Percentiles rank a stretch among this genome's conserved stretches.
phyloP scores from a whole-genome alignment of 2,888 invertebrate species.

The Callosobruchus maculatus region DNA sequence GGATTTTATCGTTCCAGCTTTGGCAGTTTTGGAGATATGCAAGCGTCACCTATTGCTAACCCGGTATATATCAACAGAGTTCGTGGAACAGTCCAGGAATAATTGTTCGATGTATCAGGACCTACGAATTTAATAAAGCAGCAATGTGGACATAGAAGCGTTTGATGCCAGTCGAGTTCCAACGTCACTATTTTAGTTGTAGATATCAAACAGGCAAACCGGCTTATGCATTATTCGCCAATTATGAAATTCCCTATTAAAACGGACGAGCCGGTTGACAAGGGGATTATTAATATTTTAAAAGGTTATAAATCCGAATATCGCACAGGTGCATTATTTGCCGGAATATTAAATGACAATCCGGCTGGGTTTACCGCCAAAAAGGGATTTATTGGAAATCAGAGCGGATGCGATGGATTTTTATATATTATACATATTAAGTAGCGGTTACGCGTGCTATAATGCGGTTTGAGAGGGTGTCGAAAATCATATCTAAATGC shows the following conservation, averaged over 20 bases:
- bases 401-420: neutral
- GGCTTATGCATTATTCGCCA: conserved; percentile 5
- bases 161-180: neutral
- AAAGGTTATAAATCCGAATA: conserved; percentile 1
- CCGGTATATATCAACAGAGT: too few species aligned
- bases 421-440: neutral
- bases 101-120: too few species aligned
- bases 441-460: neutral
- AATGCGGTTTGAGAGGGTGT: too few species aligned
- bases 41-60: too few species aligned
- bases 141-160: neutral
- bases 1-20: too few species aligned
- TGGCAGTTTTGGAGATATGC: too few species aligned
- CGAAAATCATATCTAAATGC: too few species aligned
- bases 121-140: too few species aligned
- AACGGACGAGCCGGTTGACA: conserved; percentile 5
- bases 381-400: neutral
- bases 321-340: neutral
- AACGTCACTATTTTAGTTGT: neutral
- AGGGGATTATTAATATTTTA: conserved; percentile 7
- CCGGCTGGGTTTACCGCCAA: neutral
- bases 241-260: conserved; percentile 9
- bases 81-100: too few species aligned
- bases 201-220: conserved; percentile 2
- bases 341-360: conserved; percentile 1